phyloP scores from a whole-genome alignment of 2,888 invertebrate genomes.

The Pyrrhosoma nymphula region DNA sequence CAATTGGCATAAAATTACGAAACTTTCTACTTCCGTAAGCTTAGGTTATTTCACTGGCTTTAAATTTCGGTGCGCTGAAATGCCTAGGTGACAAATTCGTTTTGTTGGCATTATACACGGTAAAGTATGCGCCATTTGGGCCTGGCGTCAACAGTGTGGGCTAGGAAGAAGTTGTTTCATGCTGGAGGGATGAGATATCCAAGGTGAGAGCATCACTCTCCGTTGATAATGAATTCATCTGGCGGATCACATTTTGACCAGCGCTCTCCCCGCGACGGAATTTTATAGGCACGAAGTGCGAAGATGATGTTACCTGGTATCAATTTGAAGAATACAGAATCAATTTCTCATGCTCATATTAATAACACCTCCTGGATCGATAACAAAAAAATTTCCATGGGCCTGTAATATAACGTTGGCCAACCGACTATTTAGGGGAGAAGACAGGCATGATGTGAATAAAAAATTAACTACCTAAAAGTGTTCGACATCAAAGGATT shows the following conservation, averaged over 20 bases:
- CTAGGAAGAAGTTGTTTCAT: neutral
- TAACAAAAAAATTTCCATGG: neutral
- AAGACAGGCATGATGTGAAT: neutral
- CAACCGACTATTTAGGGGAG: neutral
- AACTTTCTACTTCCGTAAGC: too few relatives aligned
- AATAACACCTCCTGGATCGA: neutral
- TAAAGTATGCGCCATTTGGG: neutral
- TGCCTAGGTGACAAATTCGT: too few relatives aligned
- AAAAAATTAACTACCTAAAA: neutral
- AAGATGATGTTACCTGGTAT: neutral
- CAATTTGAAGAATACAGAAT: neutral
- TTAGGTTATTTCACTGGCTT: too few relatives aligned
- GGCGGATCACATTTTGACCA: neutral
- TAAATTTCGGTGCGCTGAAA: too few relatives aligned
- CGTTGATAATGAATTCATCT: neutral
- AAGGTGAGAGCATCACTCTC: neutral
- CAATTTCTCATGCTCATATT: neutral
- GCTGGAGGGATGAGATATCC: neutral
- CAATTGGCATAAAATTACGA: too few relatives aligned
- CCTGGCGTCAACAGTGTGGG: neutral
- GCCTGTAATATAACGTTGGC: neutral
- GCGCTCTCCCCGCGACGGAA: neutral
- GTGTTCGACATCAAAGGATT: neutral
- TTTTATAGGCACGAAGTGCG: neutral
- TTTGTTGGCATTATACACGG: neutral